A percentile compares a stretch with the other conserved stretches of the same genome.
Conservation (phyloP, 2,113 vertebrate species). For the Drymodes brunneopygia region DNA sequence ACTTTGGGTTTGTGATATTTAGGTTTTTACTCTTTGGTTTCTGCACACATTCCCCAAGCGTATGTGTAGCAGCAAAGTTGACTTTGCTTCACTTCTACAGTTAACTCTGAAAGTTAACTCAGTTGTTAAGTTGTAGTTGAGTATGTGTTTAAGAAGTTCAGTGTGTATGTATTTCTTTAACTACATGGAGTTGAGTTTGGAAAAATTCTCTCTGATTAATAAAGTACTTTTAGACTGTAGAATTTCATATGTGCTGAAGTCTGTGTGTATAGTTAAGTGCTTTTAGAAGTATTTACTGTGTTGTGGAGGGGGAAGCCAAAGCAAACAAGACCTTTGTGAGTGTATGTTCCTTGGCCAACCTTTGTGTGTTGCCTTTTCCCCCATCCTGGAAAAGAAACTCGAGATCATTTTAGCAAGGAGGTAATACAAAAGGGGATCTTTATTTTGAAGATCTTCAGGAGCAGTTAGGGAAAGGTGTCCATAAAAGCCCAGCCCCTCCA, state of each 20-base stretch:
- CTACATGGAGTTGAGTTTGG: not conserved
- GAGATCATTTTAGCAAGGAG: too few relatives aligned
- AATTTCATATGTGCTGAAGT: not conserved
- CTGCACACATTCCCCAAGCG: not conserved
- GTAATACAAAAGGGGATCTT: too few relatives aligned
- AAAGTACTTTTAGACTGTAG: not conserved
- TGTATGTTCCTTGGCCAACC: not conserved
- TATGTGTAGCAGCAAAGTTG: not conserved
- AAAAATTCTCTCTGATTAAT: not conserved
- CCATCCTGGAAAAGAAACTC: too few relatives aligned
- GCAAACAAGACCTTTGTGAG: not conserved
- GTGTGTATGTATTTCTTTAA: not conserved
- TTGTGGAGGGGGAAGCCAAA: not conserved
- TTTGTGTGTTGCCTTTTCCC: too few relatives aligned
- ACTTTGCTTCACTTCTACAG: not conserved
- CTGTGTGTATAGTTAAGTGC: not conserved
- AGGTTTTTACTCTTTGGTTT: not conserved
- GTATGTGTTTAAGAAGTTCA: not conserved
- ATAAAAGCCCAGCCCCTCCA: too few relatives aligned
- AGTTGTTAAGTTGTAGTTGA: not conserved
- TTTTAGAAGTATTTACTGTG: not conserved
- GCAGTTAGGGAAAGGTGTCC: too few relatives aligned
- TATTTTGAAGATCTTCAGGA: too few relatives aligned
- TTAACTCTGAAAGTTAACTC: not conserved
- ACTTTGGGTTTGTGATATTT: not conserved